Base-by-base conservation (phyloP, 2,888 invertebrate genomes). In the Drosophila affinis region DNA sequence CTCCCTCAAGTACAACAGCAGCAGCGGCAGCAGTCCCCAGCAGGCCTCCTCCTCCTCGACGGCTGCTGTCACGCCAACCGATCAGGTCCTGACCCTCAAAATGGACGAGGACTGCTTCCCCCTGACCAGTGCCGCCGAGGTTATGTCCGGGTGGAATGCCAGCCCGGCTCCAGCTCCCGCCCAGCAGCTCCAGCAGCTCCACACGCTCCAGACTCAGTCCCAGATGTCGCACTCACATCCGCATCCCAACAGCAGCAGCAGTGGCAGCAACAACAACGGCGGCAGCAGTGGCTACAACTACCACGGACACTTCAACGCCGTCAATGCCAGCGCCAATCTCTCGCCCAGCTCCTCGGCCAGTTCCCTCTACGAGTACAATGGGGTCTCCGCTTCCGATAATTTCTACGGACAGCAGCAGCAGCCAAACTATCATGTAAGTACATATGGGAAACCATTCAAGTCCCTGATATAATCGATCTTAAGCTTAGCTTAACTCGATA, bases 51-150 rank as follows among this genome's bases (percentile, higher is more conserved):
- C 82, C 62, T 54, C 85, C 32, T 49, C 82, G 62, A 53, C 83
- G 12, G 54, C 71, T 5, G 62, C 77, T 3, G 76, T 68, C 61
- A 88, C 85, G 45, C 81, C 89, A 56, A 72, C 90, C 34, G 78
- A 86, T 49, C 80, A 80, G 69, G 89, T 90, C 62, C 93, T 95
- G 82, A 95, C 95, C 34, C 94, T 96, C 86, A 97, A 97, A 92
- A 96, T 97, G 96, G 97, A 97, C 91, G 97, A 97, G 89, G 97
- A 96, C 86, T 96, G 96, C 90, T 96, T 95, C 91, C 95, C 95
- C 89, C 94, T 95, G 90, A 90, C 94, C 91, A 77, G 84, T 32
- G 73, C 86, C 17, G 87, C 88, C 14, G 88, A 87, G 27, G 78
- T 85, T 1, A 74, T 85, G 44, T 78, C 80, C 14, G 79, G 72